Percentiles rank a stretch among this genome's conserved stretches.
Evolutionary conservation across 2,888 invertebrate genomes (phyloP).

Genomic region (Zaprionus obscuricornis): DNA sequence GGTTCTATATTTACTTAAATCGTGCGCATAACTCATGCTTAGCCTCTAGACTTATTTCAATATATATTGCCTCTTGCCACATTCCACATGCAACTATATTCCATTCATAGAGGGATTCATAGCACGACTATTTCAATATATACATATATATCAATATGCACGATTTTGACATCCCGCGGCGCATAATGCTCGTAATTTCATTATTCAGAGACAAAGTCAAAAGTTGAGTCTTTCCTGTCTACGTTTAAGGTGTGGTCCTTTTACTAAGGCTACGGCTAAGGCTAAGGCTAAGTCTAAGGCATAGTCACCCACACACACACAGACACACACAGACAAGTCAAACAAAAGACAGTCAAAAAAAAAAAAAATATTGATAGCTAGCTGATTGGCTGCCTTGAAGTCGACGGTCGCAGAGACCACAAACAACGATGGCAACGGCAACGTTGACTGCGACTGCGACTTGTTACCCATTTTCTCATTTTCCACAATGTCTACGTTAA

Average conservation of each 20-base stretch:
- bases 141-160: slow-evolving; percentile 52
- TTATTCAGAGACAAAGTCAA: slow-evolving; percentile 11
- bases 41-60: slow-evolving; percentile 29
- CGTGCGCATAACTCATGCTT: slow-evolving; percentile 70
- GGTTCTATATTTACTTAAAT: slow-evolving; percentile 73
- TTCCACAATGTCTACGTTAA: slow-evolving; percentile 23
- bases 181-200: slow-evolving; percentile 45
- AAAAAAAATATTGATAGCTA: slow-evolving; percentile 42
- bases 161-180: slow-evolving; percentile 33
- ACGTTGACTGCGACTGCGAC: slow-evolving; percentile 4
- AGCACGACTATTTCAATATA: slow-evolving; percentile 39
- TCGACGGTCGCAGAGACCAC: slow-evolving; percentile 50
- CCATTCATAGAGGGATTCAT: background rate
- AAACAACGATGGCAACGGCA: no score
- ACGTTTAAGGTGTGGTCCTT: slow-evolving; percentile 65
- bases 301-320: slow-evolving; percentile 16
- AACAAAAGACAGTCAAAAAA: slow-evolving; percentile 15
- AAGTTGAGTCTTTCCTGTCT: slow-evolving; percentile 31
- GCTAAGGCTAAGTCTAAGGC: slow-evolving; percentile 42
- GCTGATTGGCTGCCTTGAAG: slow-evolving; percentile 31
- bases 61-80: background rate
- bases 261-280: no score
- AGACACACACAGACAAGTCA: background rate
- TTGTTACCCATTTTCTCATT: slow-evolving; percentile 37
- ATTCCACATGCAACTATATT: background rate